Percentiles rank a stretch among this genome's conserved stretches.
Evolutionary conservation across 1,140 invertebrate species (phyloP).

Genomic region (Sarcophaga peregrina): DNA sequence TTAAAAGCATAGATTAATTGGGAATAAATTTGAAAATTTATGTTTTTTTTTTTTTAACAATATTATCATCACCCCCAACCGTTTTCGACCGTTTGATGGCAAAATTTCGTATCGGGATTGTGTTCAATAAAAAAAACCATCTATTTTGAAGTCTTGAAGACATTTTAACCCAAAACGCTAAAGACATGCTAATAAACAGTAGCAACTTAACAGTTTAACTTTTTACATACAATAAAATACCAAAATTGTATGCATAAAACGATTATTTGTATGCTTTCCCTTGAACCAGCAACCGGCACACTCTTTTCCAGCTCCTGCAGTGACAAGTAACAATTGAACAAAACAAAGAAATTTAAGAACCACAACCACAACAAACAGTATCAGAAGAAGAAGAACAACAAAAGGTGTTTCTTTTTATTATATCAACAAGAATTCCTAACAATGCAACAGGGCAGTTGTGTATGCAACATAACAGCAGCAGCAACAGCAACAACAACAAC

Average conservation of each 20-base stretch:
- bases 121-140: too few relatives aligned
- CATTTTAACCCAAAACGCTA: neutral
- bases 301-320: neutral
- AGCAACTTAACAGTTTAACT: slow-evolving; percentile 25
- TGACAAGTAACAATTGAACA: slow-evolving; percentile 37
- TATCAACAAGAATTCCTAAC: slow-evolving; percentile 28
- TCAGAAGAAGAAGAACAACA: neutral
- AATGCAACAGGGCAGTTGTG: neutral
- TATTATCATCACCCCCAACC: too few relatives aligned
- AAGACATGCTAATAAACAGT: slow-evolving; percentile 18
- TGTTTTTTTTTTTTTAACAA: too few relatives aligned
- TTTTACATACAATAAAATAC: slow-evolving; percentile 19
- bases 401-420: slow-evolving; percentile 40
- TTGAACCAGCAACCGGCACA: neutral
- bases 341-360: slow-evolving; percentile 30
- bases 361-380: neutral
- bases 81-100: too few relatives aligned
- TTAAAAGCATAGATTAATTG: too few relatives aligned
- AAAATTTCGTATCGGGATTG: too few relatives aligned
- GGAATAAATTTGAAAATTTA: too few relatives aligned
- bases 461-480: slow-evolving; percentile 5
- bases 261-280: neutral
- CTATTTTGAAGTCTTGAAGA: too few relatives aligned
- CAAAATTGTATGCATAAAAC: neutral
- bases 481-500: slow-evolving; percentile 13